These are phyloP conservation scores for Parnassius apollo DNA, from an alignment of 2,888 invertebrate genomes.

Conservation along the genomic window DNA sequence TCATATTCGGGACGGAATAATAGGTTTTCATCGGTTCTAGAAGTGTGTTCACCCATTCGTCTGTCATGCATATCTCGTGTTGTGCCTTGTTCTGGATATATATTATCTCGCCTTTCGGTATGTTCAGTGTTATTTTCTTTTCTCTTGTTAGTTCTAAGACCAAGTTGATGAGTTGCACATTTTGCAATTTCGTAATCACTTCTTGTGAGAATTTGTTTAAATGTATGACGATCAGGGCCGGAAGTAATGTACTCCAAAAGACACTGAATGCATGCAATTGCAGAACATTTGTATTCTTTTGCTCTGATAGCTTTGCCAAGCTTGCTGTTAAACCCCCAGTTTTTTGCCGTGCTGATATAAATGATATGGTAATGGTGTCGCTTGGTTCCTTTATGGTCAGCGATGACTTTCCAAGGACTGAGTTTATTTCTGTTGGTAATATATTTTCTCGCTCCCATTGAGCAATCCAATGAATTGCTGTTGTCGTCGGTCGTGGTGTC, in stretches of 20 bases:
- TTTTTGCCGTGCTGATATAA: slow-evolving; percentile 26
- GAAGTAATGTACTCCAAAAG: too few relatives aligned
- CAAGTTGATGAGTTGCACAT: slow-evolving; percentile 26
- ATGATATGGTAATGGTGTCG: too few relatives aligned
- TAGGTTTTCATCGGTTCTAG: too few relatives aligned
- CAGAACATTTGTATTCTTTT: slow-evolving; percentile 24
- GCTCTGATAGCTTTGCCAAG: slow-evolving; percentile 29
- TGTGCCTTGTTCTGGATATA: slow-evolving; percentile 2
- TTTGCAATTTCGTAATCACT: slow-evolving; percentile 20
- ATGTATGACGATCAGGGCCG: slow-evolving; percentile 27
- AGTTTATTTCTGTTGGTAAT: slow-evolving; percentile 2
- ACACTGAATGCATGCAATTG: too few relatives aligned
- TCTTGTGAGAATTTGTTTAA: slow-evolving; percentile 25
- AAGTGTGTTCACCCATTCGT: background rate
- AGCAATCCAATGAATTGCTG: slow-evolving; percentile 9
- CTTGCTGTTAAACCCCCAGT: slow-evolving; percentile 26
- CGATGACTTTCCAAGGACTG: too few relatives aligned
- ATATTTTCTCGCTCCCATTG: slow-evolving; percentile 6
- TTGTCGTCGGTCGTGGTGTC: too few relatives aligned
- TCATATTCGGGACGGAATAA: background rate
- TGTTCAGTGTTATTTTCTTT: background rate
- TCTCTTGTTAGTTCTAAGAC: background rate
- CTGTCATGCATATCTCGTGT: background rate
- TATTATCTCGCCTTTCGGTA: background rate
- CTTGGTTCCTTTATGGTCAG: too few relatives aligned